Base-by-base conservation (phyloP, 2,888 invertebrate genomes). In the Smittia sp. region DNA sequence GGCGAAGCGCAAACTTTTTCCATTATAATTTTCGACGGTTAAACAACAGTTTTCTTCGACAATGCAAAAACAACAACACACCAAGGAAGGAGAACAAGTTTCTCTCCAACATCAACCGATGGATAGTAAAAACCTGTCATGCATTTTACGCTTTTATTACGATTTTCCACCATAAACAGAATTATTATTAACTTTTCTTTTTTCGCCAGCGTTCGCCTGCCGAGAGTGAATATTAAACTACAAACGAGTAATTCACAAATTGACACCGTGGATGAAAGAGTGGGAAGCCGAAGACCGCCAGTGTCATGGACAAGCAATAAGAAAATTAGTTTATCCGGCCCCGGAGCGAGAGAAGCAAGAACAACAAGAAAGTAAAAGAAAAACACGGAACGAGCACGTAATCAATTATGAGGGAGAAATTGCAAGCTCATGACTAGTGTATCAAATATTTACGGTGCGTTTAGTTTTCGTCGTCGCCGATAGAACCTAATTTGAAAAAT, bases 351-450 rank as follows among this genome's bases (percentile, higher is more conserved):
- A 20, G 22, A 58, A 22, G 58, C 4, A 38, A 58, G n/a, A 24
- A 41, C 39, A 39, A 20, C 22, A 67, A 39, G 41, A 67, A 67
- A 39, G 41, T 13, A 46, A 52, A 24, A 18, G 24, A 46, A 18
- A 46, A 58, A 58, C 58, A 25, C 2, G 32, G 20, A 20, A 58
- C 27, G 27, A 58, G 38, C 54, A 54, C 70, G 58, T 70, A 70
- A 70, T 70, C 70, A 70, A 70, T 70, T 70, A 70, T 52, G 70
- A 32, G 54, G 38, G 70, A 58, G 58, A 63, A 70, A 70, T 70
- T 70, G 70, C 70, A 70, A 70, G 58, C 52, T 70, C 70, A 70
- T 70, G 70, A 70, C 38, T 70, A 70, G 58, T 70, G 27, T 58
- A 58, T 70, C 24, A 70, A 70, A 70, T 70, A 70, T 70, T 70